These are phyloP conservation scores for Lophius piscatorius DNA, from an alignment of 2,113 vertebrate species.

Conservation along the genomic window DNA sequence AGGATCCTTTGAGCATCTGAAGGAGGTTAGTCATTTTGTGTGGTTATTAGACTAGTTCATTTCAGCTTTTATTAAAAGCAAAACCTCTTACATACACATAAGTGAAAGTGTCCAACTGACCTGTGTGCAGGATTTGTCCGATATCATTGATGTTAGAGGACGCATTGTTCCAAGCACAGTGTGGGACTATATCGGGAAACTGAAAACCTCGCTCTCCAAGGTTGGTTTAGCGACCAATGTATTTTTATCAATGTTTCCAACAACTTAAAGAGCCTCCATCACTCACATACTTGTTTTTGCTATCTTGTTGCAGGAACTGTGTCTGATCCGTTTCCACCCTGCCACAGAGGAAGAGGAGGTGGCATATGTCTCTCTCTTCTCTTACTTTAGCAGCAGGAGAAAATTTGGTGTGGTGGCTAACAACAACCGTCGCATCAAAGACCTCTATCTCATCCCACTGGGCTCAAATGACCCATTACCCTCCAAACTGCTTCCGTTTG, in stretches of 20 bases:
- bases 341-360: constrained; percentile 98
- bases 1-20: constrained; percentile 93
- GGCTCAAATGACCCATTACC: constrained; percentile 94
- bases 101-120: no score
- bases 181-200: constrained; percentile 98
- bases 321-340: constrained; percentile 96
- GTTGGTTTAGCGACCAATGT: constrained; percentile 73
- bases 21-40: constrained; percentile 85
- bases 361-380: constrained; percentile 97
- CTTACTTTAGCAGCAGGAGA: constrained; percentile 98
- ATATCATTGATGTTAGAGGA: constrained; percentile 95
- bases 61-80: neutral
- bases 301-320: constrained; percentile 87
- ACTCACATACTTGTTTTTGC: neutral
- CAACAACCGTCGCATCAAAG: constrained; percentile 96
- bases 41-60: neutral
- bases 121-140: constrained; percentile 90
- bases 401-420: constrained; percentile 97
- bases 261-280: neutral
- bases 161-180: constrained; percentile 94
- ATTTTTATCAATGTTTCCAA: neutral
- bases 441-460: constrained; percentile 98
- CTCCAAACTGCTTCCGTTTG: constrained; percentile 96
- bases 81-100: neutral
- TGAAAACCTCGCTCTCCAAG: constrained; percentile 96